Evolutionary conservation across 2,797 vertebrate genomes (phyloP).

Genomic region (Poecile montanus): DNA sequence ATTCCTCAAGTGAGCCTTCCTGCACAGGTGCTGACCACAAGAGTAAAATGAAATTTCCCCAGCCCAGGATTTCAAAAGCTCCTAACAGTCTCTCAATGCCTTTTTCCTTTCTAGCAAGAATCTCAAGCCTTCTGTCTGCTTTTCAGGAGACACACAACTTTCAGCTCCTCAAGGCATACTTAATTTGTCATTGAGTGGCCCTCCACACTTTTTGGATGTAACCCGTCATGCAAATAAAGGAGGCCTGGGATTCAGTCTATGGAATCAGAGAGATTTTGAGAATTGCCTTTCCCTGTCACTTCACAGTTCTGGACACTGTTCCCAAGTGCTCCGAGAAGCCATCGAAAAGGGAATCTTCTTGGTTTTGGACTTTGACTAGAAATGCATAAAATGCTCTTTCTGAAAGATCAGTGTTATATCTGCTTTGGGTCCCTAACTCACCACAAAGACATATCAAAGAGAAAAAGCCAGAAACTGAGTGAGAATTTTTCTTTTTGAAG

Average conservation of each 20-base stretch:
- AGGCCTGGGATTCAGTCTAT: background rate
- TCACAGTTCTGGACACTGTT: background rate
- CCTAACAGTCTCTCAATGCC: background rate
- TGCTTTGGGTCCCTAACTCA: background rate
- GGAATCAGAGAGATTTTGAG: background rate
- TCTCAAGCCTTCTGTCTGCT: background rate
- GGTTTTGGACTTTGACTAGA: background rate
- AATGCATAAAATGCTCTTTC: background rate
- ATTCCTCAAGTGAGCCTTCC: background rate
- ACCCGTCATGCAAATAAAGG: background rate
- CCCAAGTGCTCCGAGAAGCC: background rate
- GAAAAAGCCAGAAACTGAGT: background rate
- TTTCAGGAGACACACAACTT: background rate
- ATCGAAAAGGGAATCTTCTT: background rate
- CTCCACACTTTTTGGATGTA: background rate
- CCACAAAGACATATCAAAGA: background rate
- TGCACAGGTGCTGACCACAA: accelerated
- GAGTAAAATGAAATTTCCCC: background rate
- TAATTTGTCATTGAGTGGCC: background rate
- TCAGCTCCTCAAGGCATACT: background rate
- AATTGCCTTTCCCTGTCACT: background rate
- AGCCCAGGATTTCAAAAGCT: background rate
- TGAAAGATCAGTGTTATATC: background rate
- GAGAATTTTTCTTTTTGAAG: background rate
- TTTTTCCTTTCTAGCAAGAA: background rate